A percentile compares a stretch with the other conserved stretches of the same genome.
Evolutionary conservation across 2,888 invertebrate genomes (phyloP).

Genomic region (Napeogenes inachia): DNA sequence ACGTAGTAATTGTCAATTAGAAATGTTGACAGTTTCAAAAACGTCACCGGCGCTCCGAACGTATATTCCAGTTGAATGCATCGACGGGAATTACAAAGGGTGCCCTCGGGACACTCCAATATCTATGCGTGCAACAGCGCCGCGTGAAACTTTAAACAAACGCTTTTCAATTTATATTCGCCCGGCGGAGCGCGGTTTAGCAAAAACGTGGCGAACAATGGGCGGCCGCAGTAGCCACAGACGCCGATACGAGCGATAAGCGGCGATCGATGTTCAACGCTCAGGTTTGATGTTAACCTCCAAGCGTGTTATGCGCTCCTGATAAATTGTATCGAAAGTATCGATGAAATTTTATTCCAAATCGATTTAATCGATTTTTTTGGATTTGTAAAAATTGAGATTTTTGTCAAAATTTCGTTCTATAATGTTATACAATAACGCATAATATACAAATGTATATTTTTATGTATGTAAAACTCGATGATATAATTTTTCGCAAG

Average conservation of each 20-base stretch:
- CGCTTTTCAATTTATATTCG: slow-evolving; percentile 57
- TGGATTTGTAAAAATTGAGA: too few relatives aligned
- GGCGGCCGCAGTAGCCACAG: slow-evolving; percentile 34
- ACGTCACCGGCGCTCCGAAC: slow-evolving; percentile 2
- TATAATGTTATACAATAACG: too few relatives aligned
- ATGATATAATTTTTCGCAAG: too few relatives aligned
- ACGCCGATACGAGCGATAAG: slow-evolving; percentile 49
- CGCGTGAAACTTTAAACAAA: slow-evolving; percentile 57
- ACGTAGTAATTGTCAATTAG: background rate
- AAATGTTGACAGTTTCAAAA: background rate
- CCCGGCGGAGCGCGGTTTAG: slow-evolving; percentile 44
- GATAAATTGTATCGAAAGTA: slow-evolving; percentile 53
- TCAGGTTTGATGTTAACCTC: slow-evolving; percentile 40
- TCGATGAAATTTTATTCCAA: slow-evolving; percentile 43
- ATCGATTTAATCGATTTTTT: slow-evolving; percentile 1
- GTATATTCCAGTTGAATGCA: slow-evolving; percentile 20
- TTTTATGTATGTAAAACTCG: too few relatives aligned
- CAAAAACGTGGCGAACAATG: slow-evolving; percentile 47
- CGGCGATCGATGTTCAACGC: slow-evolving; percentile 52
- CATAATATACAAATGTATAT: too few relatives aligned
- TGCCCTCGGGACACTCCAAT: slow-evolving; percentile 32
- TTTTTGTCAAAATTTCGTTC: too few relatives aligned
- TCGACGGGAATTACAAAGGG: slow-evolving; percentile 28
- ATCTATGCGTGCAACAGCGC: slow-evolving; percentile 41
- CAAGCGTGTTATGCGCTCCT: slow-evolving; percentile 48